A percentile compares a stretch with the other conserved stretches of the same genome.
phyloP scores from a whole-genome alignment of 37 sponge, comb jelly and placozoan species.

The Spongilla lacustris region DNA sequence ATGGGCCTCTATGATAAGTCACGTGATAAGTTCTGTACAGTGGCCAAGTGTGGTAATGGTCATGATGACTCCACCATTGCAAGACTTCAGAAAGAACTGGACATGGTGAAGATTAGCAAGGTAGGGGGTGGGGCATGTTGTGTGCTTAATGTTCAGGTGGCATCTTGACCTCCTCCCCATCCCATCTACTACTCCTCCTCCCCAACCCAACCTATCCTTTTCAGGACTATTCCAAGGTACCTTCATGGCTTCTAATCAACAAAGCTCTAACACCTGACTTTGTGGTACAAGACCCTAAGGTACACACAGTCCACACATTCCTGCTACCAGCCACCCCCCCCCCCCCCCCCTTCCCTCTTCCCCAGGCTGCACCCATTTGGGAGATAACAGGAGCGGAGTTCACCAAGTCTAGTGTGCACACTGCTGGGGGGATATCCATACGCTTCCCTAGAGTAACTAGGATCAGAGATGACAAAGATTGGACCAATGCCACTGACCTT shows the following conservation, averaged over 20 bases:
- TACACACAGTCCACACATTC: not conserved
- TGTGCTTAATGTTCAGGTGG: too few relatives aligned
- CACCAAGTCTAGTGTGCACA: slow-evolving; percentile 85
- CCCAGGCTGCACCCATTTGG: slow-evolving; percentile 89
- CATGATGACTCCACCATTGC: slow-evolving; percentile 91
- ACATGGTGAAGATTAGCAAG: slow-evolving; percentile 88
- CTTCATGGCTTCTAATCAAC: slow-evolving; percentile 84
- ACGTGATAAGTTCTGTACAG: slow-evolving; percentile 82
- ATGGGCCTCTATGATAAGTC: slow-evolving; percentile 93
- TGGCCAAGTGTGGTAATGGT: slow-evolving; percentile 97
- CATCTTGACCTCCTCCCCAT: too few relatives aligned
- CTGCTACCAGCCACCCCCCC: not conserved
- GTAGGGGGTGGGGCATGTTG: not conserved
- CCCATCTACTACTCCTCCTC: too few relatives aligned
- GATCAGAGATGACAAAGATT: slow-evolving; percentile 97
- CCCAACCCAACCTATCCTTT: too few relatives aligned
- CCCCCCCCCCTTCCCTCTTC: not conserved
- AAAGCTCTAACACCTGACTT: slow-evolving; percentile 86
- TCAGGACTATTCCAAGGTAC: slow-evolving; percentile 83
- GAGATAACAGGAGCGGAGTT: slow-evolving; percentile 99
- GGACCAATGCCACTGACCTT: slow-evolving; percentile 92
- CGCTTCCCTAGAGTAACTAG: slow-evolving; percentile 96
- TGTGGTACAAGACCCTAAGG: slow-evolving; percentile 92
- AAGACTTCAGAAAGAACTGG: slow-evolving; percentile 82
- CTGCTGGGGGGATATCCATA: slow-evolving; percentile 94